Percentiles rank a stretch among this genome's conserved stretches.
These are phyloP conservation scores for Ophioninae sp. DNA, from an alignment of 2,888 invertebrate species.

Conservation along the genomic window DNA sequence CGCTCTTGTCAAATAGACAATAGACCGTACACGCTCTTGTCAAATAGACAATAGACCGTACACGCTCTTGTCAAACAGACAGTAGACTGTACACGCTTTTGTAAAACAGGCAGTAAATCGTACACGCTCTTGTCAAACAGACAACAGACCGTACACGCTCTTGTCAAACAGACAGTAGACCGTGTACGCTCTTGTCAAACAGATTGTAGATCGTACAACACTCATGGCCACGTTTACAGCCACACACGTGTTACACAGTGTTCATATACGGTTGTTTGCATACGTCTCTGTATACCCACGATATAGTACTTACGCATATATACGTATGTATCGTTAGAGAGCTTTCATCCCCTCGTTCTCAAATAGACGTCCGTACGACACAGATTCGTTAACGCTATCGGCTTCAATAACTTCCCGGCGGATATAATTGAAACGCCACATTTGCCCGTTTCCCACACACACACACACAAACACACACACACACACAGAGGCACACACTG, in stretches of 20 bases:
- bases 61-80: too few relatives aligned
- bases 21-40: too few relatives aligned
- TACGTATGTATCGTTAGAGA: slow-evolving; percentile 9
- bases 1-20: too few relatives aligned
- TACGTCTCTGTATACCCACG: not conserved
- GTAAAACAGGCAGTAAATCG: too few relatives aligned
- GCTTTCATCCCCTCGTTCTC: slow-evolving; percentile 25
- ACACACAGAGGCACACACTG: not conserved
- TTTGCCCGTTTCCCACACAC: not conserved
- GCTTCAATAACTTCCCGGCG: slow-evolving; percentile 32
- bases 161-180: too few relatives aligned
- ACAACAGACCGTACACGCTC: too few relatives aligned
- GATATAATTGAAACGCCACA: slow-evolving; percentile 16
- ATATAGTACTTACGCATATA: slow-evolving; percentile 2
- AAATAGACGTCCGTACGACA: slow-evolving; percentile 22
- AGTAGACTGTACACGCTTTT: too few relatives aligned
- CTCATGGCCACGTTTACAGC: not conserved
- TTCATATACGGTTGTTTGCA: not conserved
- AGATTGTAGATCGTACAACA: too few relatives aligned
- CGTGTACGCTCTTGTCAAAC: too few relatives aligned
- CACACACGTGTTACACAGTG: not conserved
- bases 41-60: too few relatives aligned
- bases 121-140: too few relatives aligned
- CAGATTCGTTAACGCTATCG: slow-evolving; percentile 19
- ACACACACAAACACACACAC: not conserved